phyloP scores from a whole-genome alignment of 2,888 invertebrate genomes.

The Apoda limacodes region DNA sequence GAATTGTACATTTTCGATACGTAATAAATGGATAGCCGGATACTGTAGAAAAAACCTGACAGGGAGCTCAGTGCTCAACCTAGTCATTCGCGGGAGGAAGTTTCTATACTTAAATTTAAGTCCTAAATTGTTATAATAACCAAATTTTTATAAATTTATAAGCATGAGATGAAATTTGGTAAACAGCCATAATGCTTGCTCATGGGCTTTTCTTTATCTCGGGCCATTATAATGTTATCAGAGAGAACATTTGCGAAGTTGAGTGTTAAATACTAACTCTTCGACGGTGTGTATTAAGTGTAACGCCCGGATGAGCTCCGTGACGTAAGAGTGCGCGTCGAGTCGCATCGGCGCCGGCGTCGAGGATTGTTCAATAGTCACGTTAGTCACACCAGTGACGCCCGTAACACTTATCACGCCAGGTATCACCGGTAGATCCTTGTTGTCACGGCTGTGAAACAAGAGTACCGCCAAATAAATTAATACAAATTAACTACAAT shows the following conservation, averaged over 20 bases:
- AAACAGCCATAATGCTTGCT: neutral
- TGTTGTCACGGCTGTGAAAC: slow-evolving; percentile 28
- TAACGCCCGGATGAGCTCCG: slow-evolving; percentile 44
- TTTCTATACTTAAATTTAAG: too few relatives aligned
- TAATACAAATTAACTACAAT: too few relatives aligned
- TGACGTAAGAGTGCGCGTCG: slow-evolving; percentile 49
- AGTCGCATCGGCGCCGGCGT: slow-evolving; percentile 23
- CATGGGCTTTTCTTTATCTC: neutral
- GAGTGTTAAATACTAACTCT: slow-evolving; percentile 39
- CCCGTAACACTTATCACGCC: slow-evolving; percentile 23
- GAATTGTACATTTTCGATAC: too few relatives aligned
- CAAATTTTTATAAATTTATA: too few relatives aligned
- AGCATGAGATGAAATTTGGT: too few relatives aligned
- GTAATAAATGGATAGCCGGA: too few relatives aligned
- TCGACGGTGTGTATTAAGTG: slow-evolving; percentile 52
- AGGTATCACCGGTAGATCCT: slow-evolving; percentile 36
- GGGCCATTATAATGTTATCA: neutral
- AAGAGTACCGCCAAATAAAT: too few relatives aligned
- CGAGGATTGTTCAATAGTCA: slow-evolving; percentile 13
- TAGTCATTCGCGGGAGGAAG: too few relatives aligned
- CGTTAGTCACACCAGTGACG: neutral
- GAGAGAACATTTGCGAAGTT: neutral
- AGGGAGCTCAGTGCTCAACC: too few relatives aligned
- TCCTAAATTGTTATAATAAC: too few relatives aligned
- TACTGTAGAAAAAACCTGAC: too few relatives aligned